Percentiles rank a stretch among this genome's conserved stretches.
phyloP scores from a whole-genome alignment of 2,113 vertebrate species.

The Mixornis gularis region DNA sequence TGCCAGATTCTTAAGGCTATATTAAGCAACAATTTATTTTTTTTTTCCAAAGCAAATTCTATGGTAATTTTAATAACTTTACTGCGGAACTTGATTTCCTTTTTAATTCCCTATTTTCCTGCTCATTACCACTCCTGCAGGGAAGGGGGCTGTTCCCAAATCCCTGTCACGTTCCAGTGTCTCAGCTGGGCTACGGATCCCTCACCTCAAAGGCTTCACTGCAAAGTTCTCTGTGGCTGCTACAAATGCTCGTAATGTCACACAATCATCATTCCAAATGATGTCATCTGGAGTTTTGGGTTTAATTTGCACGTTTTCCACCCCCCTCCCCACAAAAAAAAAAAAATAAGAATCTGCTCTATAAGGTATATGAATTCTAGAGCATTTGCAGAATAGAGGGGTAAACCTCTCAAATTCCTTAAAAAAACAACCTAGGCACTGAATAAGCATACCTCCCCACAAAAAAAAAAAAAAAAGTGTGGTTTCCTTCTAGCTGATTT shows the following conservation, averaged over 20 bases:
- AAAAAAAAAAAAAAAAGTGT: neutral
- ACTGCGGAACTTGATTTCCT: neutral
- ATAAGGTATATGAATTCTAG: neutral
- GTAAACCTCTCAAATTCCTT: neutral
- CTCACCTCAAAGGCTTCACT: neutral
- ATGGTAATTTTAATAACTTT: conserved; percentile 43
- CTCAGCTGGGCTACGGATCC: neutral
- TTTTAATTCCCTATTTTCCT: conserved; percentile 4
- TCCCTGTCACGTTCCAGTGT: neutral
- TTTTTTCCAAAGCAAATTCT: conserved; percentile 37
- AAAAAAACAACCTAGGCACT: neutral
- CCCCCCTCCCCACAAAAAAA: rapidly evolving
- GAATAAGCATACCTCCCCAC: neutral
- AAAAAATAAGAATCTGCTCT: neutral
- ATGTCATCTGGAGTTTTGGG: neutral
- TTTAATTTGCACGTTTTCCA: neutral
- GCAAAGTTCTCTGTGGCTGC: neutral
- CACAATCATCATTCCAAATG: neutral
- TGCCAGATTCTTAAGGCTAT: conserved; percentile 57
- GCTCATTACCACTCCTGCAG: neutral
- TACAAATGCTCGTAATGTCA: neutral
- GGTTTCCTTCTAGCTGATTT: neutral
- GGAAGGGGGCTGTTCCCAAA: neutral
- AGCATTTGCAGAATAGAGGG: neutral
- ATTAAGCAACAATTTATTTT: conserved; percentile 24